Base-by-base conservation (phyloP, 1,140 invertebrate species). In the Hydropsyche tenuis region DNA sequence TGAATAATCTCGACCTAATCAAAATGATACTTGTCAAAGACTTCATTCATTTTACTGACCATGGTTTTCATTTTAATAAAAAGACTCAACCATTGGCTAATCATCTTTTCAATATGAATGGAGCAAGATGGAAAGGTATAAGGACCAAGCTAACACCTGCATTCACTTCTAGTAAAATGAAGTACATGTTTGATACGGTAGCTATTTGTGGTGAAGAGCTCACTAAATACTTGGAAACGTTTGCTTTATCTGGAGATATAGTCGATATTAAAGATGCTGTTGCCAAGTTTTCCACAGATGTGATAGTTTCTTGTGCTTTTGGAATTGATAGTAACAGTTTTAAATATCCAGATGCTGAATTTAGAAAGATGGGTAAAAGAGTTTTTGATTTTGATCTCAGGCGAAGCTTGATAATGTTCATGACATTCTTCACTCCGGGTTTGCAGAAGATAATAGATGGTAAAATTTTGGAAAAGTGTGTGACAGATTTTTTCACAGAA, bases 11-110 rank as follows among this genome's bases (percentile, higher is more conserved):
- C 18, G 86, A 89, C 2, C 76, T 92, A 0, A 84, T 90, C 0
- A 89, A 89, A 74, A 80, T 83, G 14, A 84, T 92, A 1, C 72
- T 91, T n/a, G 83, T 88, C 1, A 89, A 87, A 76, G 88, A 90
- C 74, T 90, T 89, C 46, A 77, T 82, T 37, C 76, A 82, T 27
- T 89, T 89, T 53, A 74, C 81, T 22, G 84, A 88, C 75, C 84
- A 86, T 5, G 83, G 83, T 0, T 64, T 85, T 0, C 79, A 80
- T 43, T 80, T 83, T 16, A 85, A 87, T 72, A 83, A 83, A 12
- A 80, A 85, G 43, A 81, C 80, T 16, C 84, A 89, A 79, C 87
- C 86, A 0, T 74, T 88, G 0, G 82, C 85, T 6, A 79, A 78
- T 0, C 82, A 83, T 16, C 51, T 87, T 6, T 84, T 87, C 30